Percentiles rank a stretch among this genome's conserved stretches.
These are phyloP conservation scores for Dipodomys stephensi DNA, from an alignment of 2,113 vertebrate species.

Conservation along the genomic window DNA sequence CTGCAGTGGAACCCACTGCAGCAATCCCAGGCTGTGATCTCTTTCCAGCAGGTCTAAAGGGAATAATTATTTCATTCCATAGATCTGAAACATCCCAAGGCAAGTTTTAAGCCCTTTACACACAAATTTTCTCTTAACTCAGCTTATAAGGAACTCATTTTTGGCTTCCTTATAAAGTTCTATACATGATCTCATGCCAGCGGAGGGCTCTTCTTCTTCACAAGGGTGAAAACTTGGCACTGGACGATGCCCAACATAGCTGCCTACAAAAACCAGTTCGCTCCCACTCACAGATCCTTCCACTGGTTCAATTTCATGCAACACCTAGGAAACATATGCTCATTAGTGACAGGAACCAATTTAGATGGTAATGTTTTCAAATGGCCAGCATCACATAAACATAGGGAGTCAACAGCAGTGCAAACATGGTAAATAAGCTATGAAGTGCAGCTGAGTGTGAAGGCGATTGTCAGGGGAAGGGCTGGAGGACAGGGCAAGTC, in stretches of 20 bases:
- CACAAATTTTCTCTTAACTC: conserved; percentile 37
- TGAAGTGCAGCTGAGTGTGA: conserved; percentile 85
- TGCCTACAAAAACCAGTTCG: accelerated
- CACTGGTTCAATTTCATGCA: conserved; percentile 61
- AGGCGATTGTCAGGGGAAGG: conserved; percentile 83
- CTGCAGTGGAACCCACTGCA: not conserved
- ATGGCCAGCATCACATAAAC: conserved; percentile 84
- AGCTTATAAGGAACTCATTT: conserved; percentile 50
- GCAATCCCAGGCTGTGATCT: not conserved
- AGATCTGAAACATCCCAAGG: conserved; percentile 49
- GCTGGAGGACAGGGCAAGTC: conserved; percentile 77
- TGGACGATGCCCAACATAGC: conserved; percentile 45
- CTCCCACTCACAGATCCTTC: conserved; percentile 1
- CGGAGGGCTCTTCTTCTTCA: conserved; percentile 8
- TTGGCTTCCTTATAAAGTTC: conserved; percentile 50
- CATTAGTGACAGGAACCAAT: conserved; percentile 85
- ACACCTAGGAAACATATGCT: conserved; percentile 79
- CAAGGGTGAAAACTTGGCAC: conserved; percentile 14
- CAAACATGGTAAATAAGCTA: conserved; percentile 83
- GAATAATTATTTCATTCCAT: conserved; percentile 54
- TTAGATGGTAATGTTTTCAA: conserved; percentile 86
- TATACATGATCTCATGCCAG: not conserved
- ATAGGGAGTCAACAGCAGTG: conserved; percentile 79
- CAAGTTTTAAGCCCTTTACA: conserved; percentile 49
- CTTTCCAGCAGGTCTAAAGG: conserved; percentile 41